Base-by-base conservation (phyloP, 2,113 vertebrate genomes). In the Rhabdornis inornatus region DNA sequence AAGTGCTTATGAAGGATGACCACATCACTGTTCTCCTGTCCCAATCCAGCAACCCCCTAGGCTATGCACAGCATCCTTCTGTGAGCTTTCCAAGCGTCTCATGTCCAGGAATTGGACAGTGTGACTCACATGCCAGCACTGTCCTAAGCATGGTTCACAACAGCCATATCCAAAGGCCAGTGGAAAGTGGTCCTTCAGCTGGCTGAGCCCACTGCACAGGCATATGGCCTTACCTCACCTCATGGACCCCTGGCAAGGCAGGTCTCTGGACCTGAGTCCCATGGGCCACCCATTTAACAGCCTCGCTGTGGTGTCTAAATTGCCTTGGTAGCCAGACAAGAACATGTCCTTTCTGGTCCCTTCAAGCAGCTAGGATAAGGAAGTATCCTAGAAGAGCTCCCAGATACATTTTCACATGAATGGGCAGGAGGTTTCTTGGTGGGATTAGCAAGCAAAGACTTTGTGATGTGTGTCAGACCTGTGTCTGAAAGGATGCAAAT, bases 31-130 rank as follows among this genome's bases (percentile, higher is more conserved):
- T 39, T 59, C 23, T 45, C 20, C 42, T 31, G 52, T 35, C 16
- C 18, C 0, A 0, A 17, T 78, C 53, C 49, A 79, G 24, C 27
- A 68, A 15, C 1, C 6, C 18, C 27, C 14, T 23, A 15, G 22
- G 14, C 44, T 49, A 12, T 45, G n/a, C 18, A 47, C 21, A 30
- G 13, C 30, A 52, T 37, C 14, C 22, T 35, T 69, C 61, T 49
- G 15, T 30, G 63, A 61, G 8, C 63, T 30, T 21, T 55, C 33
- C 57, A 68, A 30, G 18, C 14, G 13, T 69, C 8, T 52, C 17
- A 25, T 4, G 15, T 15, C 42, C 60, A 78, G 45, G 23, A 78
- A 44, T 8, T 14, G 60, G 40, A 11, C 1, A 23, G 13, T 3
- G 0, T 40, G 45, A 40, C 25, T 56, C 64, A 69, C 12, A 27